Evolutionary conservation across 2,888 invertebrate genomes (phyloP), one percentile per base, ranked within the genome.

Genomic region (Diaperis boleti): DNA sequence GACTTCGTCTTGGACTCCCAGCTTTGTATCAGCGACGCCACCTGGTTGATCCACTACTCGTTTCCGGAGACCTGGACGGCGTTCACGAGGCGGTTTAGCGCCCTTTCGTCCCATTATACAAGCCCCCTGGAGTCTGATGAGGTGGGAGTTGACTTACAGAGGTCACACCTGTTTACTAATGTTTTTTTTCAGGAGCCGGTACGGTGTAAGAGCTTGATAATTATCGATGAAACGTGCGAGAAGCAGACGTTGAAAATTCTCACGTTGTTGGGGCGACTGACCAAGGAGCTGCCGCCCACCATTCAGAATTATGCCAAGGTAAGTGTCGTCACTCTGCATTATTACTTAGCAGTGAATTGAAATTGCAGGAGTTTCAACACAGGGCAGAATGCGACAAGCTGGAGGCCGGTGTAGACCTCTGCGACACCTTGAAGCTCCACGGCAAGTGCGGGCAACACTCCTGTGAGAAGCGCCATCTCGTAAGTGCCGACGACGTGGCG

Each of bases 21-120:
- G 66, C 74, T 92, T 52, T 84, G 85, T 60, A 82, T 92, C 3
- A 87, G 85, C 0, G 85, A 90, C 76, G 90, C 89, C 0, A 83
- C 86, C 47, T 83, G 86, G 70, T 79, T 94, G 18, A 83, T 94
- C 10, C 92, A 93, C 76, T 92, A 86, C 79, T 89, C 91, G 1
- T 77, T 93, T 67, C 89, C 91, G 0, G 73, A 80, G 17, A 81
- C 85, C 0, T 90, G 89, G 78, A 88, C 89, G 0, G 83, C 84
- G 74, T 93, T 93, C 76, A 86, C 87, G 41, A 87, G 85, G 72
- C 83, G 94, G 62, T 91, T 92, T 74, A 85, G 88, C 0, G 86
- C 88, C 14, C 80, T 92, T 35, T 84, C 88, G 59, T 85, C 89
- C 66, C 86, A 87, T 73, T 89, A 88, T 72, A 76, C 76, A 1